A percentile compares a stretch with the other conserved stretches of the same genome.
Evolutionary conservation across 2,113 vertebrate genomes (phyloP).

Genomic region (Camelus dromedarius): DNA sequence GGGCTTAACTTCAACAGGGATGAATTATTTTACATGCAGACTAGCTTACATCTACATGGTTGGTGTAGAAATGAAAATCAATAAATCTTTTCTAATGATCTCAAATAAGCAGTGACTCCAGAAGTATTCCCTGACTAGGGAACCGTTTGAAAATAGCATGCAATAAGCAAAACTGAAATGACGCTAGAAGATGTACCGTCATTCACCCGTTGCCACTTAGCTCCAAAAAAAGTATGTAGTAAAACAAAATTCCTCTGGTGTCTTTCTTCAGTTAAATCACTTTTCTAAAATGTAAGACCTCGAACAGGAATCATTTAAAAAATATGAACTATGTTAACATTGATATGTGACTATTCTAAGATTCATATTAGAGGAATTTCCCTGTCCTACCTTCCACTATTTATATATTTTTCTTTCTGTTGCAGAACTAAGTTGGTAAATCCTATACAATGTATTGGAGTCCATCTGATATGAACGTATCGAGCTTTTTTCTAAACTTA

Average conservation of each 20-base stretch:
- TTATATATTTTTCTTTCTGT: background rate
- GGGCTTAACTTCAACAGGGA: background rate
- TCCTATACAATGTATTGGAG: background rate
- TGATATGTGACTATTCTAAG: background rate
- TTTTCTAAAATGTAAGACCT: background rate
- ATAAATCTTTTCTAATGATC: conserved; percentile 32
- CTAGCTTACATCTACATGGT: background rate
- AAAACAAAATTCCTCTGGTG: background rate
- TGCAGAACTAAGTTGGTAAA: background rate
- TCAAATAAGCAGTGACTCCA: conserved; percentile 45
- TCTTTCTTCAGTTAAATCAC: background rate
- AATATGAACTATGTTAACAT: background rate
- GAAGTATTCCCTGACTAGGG: background rate
- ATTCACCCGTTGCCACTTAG: background rate
- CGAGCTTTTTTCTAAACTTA: background rate
- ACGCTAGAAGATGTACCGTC: background rate
- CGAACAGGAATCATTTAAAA: background rate
- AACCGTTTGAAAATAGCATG: background rate
- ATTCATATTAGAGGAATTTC: background rate
- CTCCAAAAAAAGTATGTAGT: background rate
- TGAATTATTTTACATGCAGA: conserved; percentile 53
- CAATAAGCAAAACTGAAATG: background rate
- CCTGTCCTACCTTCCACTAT: background rate
- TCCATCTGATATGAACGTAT: background rate
- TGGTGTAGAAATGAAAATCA: conserved; percentile 52